These are phyloP conservation scores for Leptinotarsa undecemlineata DNA, from an alignment of 1,140 invertebrate species.

Conservation along the genomic window DNA sequence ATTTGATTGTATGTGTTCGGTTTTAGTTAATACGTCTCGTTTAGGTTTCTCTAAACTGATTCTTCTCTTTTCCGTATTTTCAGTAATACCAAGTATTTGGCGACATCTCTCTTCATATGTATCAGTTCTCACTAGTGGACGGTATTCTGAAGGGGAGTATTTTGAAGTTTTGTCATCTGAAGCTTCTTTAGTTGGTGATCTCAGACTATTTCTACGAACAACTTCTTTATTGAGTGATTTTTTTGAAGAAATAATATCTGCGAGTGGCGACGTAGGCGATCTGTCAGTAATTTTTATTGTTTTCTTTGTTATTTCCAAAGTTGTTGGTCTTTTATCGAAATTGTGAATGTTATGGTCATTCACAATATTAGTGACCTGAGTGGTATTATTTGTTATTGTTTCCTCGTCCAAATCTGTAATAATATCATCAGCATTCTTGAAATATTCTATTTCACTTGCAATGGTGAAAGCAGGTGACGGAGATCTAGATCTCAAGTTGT, in stretches of 20 bases:
- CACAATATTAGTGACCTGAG: not conserved
- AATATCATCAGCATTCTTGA: constrained; percentile 37
- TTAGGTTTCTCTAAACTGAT: constrained; percentile 37
- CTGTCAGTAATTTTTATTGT: constrained; percentile 40
- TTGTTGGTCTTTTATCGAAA: constrained; percentile 31
- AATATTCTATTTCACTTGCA: constrained; percentile 46
- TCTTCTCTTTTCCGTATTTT: constrained; percentile 45
- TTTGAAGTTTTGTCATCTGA: constrained; percentile 26
- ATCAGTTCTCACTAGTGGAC: constrained; percentile 62
- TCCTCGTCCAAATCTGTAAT: constrained; percentile 45
- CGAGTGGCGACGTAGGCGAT: constrained; percentile 40
- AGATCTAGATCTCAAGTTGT: constrained; percentile 40
- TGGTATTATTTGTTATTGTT: constrained; percentile 23
- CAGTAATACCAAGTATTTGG: constrained; percentile 66
- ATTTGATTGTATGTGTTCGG: not conserved
- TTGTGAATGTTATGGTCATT: not conserved
- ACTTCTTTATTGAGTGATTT: constrained; percentile 39
- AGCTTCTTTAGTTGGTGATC: constrained; percentile 32
- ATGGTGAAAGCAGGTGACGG: constrained; percentile 42
- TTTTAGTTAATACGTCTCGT: constrained; percentile 33
- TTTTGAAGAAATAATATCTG: constrained; percentile 26
- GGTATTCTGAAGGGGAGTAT: constrained; percentile 31
- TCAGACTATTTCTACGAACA: constrained; percentile 30
- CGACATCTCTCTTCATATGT: constrained; percentile 72
- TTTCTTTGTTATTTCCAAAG: constrained; percentile 39